Evolutionary conservation across 2,113 vertebrate species (phyloP).

Genomic region (Amia ocellicauda): DNA sequence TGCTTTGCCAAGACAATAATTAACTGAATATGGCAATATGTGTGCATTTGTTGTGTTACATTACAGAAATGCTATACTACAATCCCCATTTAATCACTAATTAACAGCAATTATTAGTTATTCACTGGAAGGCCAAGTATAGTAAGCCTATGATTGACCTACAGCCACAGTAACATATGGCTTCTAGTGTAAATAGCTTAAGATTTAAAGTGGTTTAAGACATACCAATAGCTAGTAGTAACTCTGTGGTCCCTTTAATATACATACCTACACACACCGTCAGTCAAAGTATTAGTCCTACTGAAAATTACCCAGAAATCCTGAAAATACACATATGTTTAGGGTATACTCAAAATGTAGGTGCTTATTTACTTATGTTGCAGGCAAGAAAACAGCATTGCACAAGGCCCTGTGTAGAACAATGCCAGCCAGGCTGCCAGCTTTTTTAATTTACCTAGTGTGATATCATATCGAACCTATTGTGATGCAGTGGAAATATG

Average conservation of each 20-base stretch:
- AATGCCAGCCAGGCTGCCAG: no score
- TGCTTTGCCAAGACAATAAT: no score
- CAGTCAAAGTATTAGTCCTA: background rate
- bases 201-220: background rate
- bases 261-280: background rate
- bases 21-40: no score
- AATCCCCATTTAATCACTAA: no score
- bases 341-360: background rate
- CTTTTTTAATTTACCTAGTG: no score
- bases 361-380: no score
- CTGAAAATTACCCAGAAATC: background rate
- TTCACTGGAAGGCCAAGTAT: background rate
- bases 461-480: no score
- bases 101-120: background rate
- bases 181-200: conserved; percentile 2
- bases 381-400: no score
- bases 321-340: background rate
- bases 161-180: conserved; percentile 4
- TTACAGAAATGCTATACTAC: no score
- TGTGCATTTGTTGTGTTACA: no score
- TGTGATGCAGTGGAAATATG: no score
- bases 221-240: background rate
- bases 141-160: conserved; percentile 8
- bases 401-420: no score
- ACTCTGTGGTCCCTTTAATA: background rate